A percentile compares a stretch with the other conserved stretches of the same genome.
Conservation (phyloP, 2,113 vertebrate species). For the Sylvia atricapilla region DNA sequence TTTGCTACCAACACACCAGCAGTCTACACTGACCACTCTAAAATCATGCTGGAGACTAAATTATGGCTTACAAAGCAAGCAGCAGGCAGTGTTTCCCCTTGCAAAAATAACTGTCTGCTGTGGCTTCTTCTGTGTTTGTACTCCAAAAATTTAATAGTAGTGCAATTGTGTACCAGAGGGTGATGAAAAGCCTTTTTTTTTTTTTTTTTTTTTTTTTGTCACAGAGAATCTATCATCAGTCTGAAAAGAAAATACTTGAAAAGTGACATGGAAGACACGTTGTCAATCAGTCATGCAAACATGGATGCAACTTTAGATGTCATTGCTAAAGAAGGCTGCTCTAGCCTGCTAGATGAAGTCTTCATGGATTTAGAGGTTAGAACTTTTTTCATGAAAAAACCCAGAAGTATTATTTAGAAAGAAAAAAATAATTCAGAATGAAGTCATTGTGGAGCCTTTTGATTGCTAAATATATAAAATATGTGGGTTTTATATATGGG, state of each 20-base stretch:
- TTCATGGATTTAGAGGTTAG: slow-evolving; percentile 94
- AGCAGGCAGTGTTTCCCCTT: background rate
- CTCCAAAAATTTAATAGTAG: background rate
- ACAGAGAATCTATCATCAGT: slow-evolving; percentile 92
- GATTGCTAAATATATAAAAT: background rate
- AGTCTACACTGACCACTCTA: background rate
- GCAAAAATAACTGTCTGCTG: background rate
- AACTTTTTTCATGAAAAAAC: background rate
- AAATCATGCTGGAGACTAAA: background rate
- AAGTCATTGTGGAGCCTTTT: background rate
- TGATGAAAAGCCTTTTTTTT: background rate
- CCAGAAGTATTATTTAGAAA: background rate
- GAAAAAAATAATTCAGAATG: background rate
- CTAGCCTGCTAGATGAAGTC: slow-evolving; percentile 92
- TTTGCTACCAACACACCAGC: background rate
- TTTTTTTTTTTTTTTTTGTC: background rate
- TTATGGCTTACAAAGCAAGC: background rate
- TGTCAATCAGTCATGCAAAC: slow-evolving; percentile 74
- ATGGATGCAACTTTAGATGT: slow-evolving; percentile 84
- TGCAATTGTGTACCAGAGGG: background rate
- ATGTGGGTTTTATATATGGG: background rate
- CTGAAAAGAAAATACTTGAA: slow-evolving; percentile 92
- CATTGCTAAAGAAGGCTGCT: slow-evolving; percentile 92
- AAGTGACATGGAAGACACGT: slow-evolving; percentile 70
- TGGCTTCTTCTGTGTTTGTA: background rate